Base-by-base conservation (phyloP, 2,113 vertebrate genomes). In the Panurus biarmicus region DNA sequence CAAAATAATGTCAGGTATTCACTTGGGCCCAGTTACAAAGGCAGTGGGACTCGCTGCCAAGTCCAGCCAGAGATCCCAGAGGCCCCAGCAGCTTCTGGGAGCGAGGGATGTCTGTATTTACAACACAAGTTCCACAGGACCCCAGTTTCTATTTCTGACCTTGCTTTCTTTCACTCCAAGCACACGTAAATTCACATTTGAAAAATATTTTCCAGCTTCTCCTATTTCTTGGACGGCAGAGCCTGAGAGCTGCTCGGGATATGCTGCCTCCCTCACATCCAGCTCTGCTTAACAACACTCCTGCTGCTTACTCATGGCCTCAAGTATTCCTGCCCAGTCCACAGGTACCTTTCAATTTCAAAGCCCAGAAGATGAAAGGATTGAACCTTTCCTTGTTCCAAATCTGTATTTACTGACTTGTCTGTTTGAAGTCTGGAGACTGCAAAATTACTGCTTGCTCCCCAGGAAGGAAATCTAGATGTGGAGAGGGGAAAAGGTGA, bases 161-260 rank as follows among this genome's bases (percentile, higher is more conserved):
- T 31, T 44, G 75, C 66, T 70, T 82, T 58, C 89, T 35, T 87
- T 74, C 70, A 60, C 67, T 93, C 90, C 44, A 26, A 92, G 82
- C 48, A 45, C 87, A 95, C 5, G 3, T 66, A 88, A 90, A 91
- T n/a, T 90, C 89, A 83, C 65, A 78, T 84, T 88, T 77, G 91
- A 85, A 96, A 95, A 95, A 86, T 91, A 97, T 96, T 97, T 96
- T 96, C 95, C 96, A 95, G 85, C 78, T 89, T 92, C 96, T 96
- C 92, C 77, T 67, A 23, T 96, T 97, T 96, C 95, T 96, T 95
- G 92, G 94, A 79, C 0, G 5, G 70, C 88, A 90, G 73, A 73
- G 33, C 9, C 85, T 66, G 25, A 65, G n/a, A 53, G n/a, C 87
- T 47, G 79, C 82, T 90, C 6, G 2, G 85, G 87, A 36, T 50